Percentiles rank a stretch among this genome's conserved stretches.
Conservation (phyloP, 2,797 vertebrate genomes). For the Enoplosus armatus region DNA sequence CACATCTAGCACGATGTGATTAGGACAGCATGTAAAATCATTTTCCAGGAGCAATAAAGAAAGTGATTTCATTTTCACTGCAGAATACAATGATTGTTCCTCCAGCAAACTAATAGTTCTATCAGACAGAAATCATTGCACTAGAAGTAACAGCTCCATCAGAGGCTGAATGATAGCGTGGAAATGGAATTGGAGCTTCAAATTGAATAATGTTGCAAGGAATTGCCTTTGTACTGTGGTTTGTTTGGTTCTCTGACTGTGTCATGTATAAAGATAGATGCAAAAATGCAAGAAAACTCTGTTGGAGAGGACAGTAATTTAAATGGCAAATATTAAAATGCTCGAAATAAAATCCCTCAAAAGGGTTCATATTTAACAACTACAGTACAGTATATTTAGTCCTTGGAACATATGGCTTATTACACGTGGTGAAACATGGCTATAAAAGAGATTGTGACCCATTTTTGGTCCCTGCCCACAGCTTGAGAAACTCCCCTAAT, state of each 20-base stretch:
- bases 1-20: conserved; percentile 61
- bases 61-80: conserved; percentile 74
- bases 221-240: conserved; percentile 53
- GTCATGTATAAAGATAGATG: conserved; percentile 25
- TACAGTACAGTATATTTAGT: conserved; percentile 16
- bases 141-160: conserved; percentile 70
- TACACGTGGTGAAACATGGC: conserved; percentile 27
- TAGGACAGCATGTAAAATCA: conserved; percentile 69
- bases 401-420: conserved; percentile 26
- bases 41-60: conserved; percentile 73
- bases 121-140: conserved; percentile 76
- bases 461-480: conserved; percentile 27
- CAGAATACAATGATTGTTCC: conserved; percentile 73
- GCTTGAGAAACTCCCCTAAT: conserved; percentile 37
- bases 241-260: conserved; percentile 40
- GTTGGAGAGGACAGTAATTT: neutral
- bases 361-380: conserved; percentile 1
- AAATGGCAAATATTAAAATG: conserved; percentile 2
- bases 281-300: conserved; percentile 10
- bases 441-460: conserved; percentile 14
- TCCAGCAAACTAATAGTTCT: conserved; percentile 74
- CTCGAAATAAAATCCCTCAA: neutral
- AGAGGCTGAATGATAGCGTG: conserved; percentile 64
- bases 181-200: conserved; percentile 59
- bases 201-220: conserved; percentile 67